phyloP scores from a whole-genome alignment of 2,113 vertebrate genomes.

The Thunnus maccoyii region DNA sequence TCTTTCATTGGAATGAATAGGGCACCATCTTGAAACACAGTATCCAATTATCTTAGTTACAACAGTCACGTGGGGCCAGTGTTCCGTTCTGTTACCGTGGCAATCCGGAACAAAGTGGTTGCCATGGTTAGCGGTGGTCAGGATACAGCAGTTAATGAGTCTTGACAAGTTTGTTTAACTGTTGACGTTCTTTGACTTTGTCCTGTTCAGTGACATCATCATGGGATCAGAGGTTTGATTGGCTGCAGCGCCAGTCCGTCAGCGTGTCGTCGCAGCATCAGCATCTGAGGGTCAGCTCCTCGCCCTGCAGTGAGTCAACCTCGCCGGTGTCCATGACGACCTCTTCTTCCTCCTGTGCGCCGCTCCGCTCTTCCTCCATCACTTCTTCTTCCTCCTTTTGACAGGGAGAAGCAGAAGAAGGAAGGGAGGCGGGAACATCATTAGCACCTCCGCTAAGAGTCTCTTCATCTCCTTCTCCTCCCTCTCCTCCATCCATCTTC shows the following conservation, averaged over 20 bases:
- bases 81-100: background rate
- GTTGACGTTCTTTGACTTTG: background rate
- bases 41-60: background rate
- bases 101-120: background rate
- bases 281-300: conserved; percentile 56
- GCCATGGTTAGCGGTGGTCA: background rate
- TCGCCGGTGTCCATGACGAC: conserved; percentile 37
- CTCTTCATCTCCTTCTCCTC: conserved; percentile 17
- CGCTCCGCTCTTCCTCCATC: background rate
- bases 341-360: conserved; percentile 18
- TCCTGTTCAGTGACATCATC: conserved; percentile 1
- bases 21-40: background rate
- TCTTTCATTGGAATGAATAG: background rate
- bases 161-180: background rate
- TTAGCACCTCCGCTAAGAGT: background rate
- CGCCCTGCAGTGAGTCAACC: conserved; percentile 10
- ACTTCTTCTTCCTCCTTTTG: conserved; percentile 18
- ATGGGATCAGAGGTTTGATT: background rate
- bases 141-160: conserved; percentile 8
- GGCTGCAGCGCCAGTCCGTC: conserved; percentile 1
- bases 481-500: conserved; percentile 26
- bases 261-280: conserved; percentile 37
- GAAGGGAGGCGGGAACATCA: background rate
- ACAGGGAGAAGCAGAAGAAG: background rate
- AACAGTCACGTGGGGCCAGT: background rate